Base-by-base conservation (phyloP, 2,888 invertebrate genomes). In the Frankliniella intonsa region DNA sequence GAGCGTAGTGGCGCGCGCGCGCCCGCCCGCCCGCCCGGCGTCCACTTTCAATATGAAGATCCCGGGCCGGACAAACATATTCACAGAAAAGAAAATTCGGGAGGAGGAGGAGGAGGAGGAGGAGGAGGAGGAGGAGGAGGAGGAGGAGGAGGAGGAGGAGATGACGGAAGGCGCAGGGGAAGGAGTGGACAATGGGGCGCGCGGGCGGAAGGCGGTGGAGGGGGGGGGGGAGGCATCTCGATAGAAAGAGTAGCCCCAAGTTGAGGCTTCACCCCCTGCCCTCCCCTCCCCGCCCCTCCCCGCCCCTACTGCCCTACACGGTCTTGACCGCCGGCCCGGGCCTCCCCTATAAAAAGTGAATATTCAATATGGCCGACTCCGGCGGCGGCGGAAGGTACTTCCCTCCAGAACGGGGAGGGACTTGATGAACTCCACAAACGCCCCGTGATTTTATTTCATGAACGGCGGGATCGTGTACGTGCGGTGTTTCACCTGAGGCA, bases 1-100 rank as follows among this genome's bases (percentile, higher is more conserved):
- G 17, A 19, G 55, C 55, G 55, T 19, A 19, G 55, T 7, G 17
- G 14, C 10, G 55, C 55, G 55, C 55, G 11, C 55, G 69, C 69
- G n/a, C 25, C 69, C 2, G 11, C 69, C 69, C 9, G 22, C 69
- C 12, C 25, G 69, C 11, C 22, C 69, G 69, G 25, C 69, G 69
- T 76, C 69, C 69, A 76, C 69, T 76, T 76, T 76, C 69, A 76
- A 76, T 76, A 76, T 76, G 69, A 76, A 76, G 69, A 76, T 76
- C 69, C 25, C 69, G 55, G 38, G 69, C 69, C 69, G 69, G 69
- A 76, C 69, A 76, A 76, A 76, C 69, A 76, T 76, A 76, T 76
- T 76, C 69, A 76, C 69, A 76, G 69, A 76, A 76, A 76, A 76
- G 69, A 76, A 76, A 76, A 76, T 76, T 76, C 25, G 69, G 69